A percentile compares a stretch with the other conserved stretches of the same genome.
phyloP scores from a whole-genome alignment of 2,113 vertebrate genomes.

The Rhynchomys soricoides region DNA sequence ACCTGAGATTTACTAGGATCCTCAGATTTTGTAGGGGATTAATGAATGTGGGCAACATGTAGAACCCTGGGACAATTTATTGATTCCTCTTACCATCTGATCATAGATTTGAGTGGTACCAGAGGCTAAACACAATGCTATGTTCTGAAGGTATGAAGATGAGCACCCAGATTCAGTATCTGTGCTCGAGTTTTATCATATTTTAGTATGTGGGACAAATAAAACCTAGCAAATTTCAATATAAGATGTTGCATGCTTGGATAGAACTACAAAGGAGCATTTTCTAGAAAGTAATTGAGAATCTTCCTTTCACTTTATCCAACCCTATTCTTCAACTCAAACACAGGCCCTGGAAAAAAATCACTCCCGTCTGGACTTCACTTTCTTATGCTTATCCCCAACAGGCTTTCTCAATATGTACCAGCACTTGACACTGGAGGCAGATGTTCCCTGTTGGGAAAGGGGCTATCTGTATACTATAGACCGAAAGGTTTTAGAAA shows the following conservation, averaged over 20 bases:
- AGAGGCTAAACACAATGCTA: slow-evolving; percentile 13
- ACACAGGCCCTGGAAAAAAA: not conserved
- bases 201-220: not conserved
- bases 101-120: not conserved
- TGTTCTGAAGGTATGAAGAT: slow-evolving; percentile 14
- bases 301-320: not conserved
- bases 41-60: not conserved
- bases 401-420: not conserved
- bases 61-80: not conserved
- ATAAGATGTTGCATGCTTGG: not conserved
- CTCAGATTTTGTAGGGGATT: slow-evolving; percentile 44
- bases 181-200: slow-evolving; percentile 3
- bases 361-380: not conserved
- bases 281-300: slow-evolving; percentile 28
- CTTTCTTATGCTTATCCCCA: not conserved
- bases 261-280: not conserved
- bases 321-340: slow-evolving; percentile 25
- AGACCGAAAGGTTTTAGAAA: not conserved
- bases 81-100: not conserved
- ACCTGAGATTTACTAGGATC: not conserved
- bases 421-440: not conserved
- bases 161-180: slow-evolving; percentile 23
- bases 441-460: not conserved
- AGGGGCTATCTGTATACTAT: not conserved
- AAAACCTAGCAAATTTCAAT: not conserved